Base-by-base conservation (phyloP, 2,113 vertebrate genomes). In the Poicephalus gulielmi region DNA sequence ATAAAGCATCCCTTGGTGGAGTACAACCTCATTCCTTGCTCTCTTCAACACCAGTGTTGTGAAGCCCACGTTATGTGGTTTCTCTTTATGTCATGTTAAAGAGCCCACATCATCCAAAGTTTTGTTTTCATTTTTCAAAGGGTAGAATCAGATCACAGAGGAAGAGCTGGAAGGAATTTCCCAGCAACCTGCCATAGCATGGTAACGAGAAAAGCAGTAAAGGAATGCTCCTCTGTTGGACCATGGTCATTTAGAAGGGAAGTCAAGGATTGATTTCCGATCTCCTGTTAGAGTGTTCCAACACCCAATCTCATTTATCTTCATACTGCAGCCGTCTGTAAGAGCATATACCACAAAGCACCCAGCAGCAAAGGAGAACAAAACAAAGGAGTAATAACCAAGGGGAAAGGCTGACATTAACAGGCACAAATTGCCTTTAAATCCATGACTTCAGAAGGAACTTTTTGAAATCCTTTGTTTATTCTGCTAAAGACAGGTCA, bases 251-350 rank as follows among this genome's bases (percentile, higher is more conserved):
- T 91, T 92, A 63, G 46, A 86, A 73, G 33, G 73, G 44, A 94
- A 92, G 90, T 25, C 75, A 50, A 74, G 81, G 95, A 94, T 89
- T 91, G 86, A 97, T 95, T 96, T 95, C 87, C 23, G 0, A 94
- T 90, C 94, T 96, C 67, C 88, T 77, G 82, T 50, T 37, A 12
- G 70, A 87, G 75, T 37, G 84, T 86, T 95, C 91, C 89, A 69
- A 85, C 90, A 70, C 71, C 87, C 83, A 44, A 31, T 47, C 94
- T 47, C 91, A 96, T 96, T 94, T 95, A 93, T 95, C 95, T 95
- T 92, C 90, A 70, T 94, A 1, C 87, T 88, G 90, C 81, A 90
- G 90, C 88, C 92, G 39, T 95, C 74, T 90, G 90, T 94, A 93
- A 90, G 83, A 88, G 71, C 76, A 88, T 39, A 83, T 19, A 44